Percentiles rank a stretch among this genome's conserved stretches.
These are phyloP conservation scores for Lipotes vexillifer DNA, from an alignment of 2,113 vertebrate species.

Conservation along the genomic window DNA sequence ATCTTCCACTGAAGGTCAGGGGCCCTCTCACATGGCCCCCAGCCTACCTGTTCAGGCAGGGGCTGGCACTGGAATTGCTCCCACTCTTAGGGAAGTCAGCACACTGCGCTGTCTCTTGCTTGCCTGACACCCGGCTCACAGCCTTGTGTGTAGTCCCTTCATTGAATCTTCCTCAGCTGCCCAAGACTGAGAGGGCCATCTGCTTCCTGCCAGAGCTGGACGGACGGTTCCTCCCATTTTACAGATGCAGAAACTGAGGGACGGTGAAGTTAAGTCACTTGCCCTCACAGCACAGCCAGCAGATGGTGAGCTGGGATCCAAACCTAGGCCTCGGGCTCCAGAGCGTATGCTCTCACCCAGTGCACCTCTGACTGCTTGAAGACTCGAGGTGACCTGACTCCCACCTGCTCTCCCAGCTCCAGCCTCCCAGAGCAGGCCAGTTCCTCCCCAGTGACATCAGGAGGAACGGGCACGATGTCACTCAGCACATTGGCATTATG, in stretches of 20 bases:
- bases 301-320: not conserved
- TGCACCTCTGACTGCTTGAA: accelerated
- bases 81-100: not conserved
- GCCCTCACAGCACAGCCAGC: not conserved
- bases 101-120: not conserved
- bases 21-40: not conserved
- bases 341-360: not conserved
- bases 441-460: no score
- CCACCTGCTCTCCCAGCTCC: not conserved
- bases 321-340: not conserved
- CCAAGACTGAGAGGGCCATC: accelerated
- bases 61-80: not conserved
- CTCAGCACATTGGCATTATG: not conserved
- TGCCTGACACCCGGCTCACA: not conserved
- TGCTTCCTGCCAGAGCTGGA: not conserved
- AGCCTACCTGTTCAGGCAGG: not conserved
- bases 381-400: not conserved
- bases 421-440: not conserved
- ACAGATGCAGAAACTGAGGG: not conserved
- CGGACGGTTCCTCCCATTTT: not conserved
- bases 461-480: not conserved
- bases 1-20: not conserved
- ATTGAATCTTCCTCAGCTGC: not conserved
- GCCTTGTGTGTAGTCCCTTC: not conserved
- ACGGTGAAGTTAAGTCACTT: not conserved